phyloP scores from a whole-genome alignment of 2,888 invertebrate genomes.

The Adineta ricciae region DNA sequence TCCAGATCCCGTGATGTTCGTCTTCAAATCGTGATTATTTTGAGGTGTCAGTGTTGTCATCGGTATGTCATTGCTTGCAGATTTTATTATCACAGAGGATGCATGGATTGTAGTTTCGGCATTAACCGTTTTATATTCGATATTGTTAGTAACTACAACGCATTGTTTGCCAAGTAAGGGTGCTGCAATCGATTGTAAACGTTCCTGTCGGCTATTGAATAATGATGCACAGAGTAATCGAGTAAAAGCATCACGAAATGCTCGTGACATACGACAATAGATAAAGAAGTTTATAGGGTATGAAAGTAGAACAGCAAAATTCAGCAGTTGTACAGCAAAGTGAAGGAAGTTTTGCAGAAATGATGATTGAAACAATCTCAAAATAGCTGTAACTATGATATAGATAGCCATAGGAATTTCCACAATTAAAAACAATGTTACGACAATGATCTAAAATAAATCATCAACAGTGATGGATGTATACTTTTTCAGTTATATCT shows the following conservation, averaged over 20 bases:
- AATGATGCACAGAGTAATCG: conserved; percentile 58
- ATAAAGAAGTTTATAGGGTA: conserved; percentile 89
- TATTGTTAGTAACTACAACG: background rate
- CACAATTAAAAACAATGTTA: conserved; percentile 52
- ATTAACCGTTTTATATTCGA: background rate
- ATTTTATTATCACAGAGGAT: background rate
- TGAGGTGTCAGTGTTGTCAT: background rate
- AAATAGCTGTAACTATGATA: conserved; percentile 66
- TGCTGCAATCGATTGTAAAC: background rate
- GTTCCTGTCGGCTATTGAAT: background rate
- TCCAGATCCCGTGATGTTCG: background rate
- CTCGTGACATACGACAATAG: conserved; percentile 87
- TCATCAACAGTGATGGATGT: background rate
- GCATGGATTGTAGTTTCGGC: background rate
- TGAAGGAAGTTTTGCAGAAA: conserved; percentile 70
- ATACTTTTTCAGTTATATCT: background rate
- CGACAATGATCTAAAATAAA: conserved; percentile 51
- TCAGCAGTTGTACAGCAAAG: conserved; percentile 68
- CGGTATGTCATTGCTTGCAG: background rate
- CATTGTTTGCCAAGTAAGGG: background rate
- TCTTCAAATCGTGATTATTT: background rate
- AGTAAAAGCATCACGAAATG: conserved; percentile 87
- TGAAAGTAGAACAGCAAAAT: conserved; percentile 78
- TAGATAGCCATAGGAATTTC: conserved; percentile 50
- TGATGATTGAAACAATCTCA: conserved; percentile 61